These are phyloP conservation scores for Drosophila elegans DNA, from an alignment of 1,140 invertebrate species.

Conservation along the genomic window DNA sequence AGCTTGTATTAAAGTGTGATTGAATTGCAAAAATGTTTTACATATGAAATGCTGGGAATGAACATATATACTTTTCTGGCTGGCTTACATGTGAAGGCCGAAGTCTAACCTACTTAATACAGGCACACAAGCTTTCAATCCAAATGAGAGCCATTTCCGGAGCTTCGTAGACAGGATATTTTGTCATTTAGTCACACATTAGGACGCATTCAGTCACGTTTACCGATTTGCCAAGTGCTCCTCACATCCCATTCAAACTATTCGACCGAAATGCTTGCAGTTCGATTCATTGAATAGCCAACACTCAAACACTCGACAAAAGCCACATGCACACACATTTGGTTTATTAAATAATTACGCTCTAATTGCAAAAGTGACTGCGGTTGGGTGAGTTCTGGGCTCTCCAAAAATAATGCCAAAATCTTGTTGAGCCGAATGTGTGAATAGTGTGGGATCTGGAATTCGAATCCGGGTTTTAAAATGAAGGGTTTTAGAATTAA, in stretches of 20 bases:
- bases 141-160: constrained; percentile 56
- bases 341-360: constrained; percentile 82
- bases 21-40: too few species aligned
- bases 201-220: constrained; percentile 20
- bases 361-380: constrained; percentile 78
- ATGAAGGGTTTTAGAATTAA: constrained; percentile 11
- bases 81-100: constrained; percentile 37
- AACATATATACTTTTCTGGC: not conserved
- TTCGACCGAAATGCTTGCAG: constrained; percentile 13
- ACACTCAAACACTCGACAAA: constrained; percentile 29
- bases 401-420: constrained; percentile 62
- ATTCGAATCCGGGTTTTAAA: constrained; percentile 12
- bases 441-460: constrained; percentile 26
- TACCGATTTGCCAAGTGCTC: constrained; percentile 33
- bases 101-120: constrained; percentile 31
- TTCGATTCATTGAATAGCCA: constrained; percentile 43
- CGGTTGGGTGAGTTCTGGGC: constrained; percentile 44
- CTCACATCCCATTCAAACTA: constrained; percentile 31
- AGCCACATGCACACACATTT: constrained; percentile 43
- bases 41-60: too few species aligned
- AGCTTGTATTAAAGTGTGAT: too few species aligned
- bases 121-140: constrained; percentile 9
- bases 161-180: constrained; percentile 41
- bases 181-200: constrained; percentile 62
- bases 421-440: constrained; percentile 47